phyloP scores from a whole-genome alignment of 2,888 invertebrate species.

The Pogonocherus hispidulus region DNA sequence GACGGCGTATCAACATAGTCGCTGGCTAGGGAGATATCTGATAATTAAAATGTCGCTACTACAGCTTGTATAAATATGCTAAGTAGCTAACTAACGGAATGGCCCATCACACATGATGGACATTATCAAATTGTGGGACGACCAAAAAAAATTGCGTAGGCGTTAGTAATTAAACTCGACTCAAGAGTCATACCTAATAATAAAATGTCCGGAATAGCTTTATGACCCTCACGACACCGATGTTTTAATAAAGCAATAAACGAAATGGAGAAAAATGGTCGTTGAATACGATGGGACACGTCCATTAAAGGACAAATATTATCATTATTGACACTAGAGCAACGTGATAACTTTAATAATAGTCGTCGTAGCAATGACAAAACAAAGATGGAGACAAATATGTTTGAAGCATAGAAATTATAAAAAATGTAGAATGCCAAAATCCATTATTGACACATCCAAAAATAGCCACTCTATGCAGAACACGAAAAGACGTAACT shows the following conservation, averaged over 20 bases:
- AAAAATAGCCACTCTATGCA: too few relatives aligned
- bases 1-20: too few relatives aligned
- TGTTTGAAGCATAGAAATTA: too few relatives aligned
- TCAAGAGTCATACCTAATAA: slow-evolving; percentile 17
- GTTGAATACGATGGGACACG: slow-evolving; percentile 3
- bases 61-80: neutral
- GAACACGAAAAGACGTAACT: too few relatives aligned
- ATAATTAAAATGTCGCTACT: neutral
- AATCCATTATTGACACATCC: too few relatives aligned
- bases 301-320: neutral
- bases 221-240: slow-evolving; percentile 9
- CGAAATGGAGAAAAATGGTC: slow-evolving; percentile 9
- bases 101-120: slow-evolving; percentile 2
- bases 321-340: slow-evolving; percentile 5
- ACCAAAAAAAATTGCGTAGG: slow-evolving; percentile 7
- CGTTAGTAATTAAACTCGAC: neutral
- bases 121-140: neutral
- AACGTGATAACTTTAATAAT: slow-evolving; percentile 13
- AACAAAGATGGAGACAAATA: neutral
- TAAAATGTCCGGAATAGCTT: neutral
- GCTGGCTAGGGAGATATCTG: too few relatives aligned
- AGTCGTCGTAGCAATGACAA: neutral
- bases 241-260: neutral
- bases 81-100: too few relatives aligned
- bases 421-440: too few relatives aligned